These are phyloP conservation scores for Polydrusus cervinus DNA, from an alignment of 2,888 invertebrate genomes.

Conservation along the genomic window DNA sequence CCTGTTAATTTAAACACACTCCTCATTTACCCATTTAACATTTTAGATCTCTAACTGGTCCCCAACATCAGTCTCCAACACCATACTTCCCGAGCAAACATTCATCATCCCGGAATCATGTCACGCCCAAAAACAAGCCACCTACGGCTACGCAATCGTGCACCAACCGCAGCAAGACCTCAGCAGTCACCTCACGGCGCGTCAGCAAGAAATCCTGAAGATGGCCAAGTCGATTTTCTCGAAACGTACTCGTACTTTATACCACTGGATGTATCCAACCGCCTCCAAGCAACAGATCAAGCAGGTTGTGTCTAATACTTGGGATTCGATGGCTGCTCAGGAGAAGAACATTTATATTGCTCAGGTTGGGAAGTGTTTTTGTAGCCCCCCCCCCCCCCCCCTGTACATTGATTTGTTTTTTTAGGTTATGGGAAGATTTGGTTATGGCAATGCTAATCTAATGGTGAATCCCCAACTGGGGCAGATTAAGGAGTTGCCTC, in stretches of 20 bases:
- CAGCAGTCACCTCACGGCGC: slow-evolving; percentile 35
- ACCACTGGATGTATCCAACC: slow-evolving; percentile 72
- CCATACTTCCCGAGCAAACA: not conserved
- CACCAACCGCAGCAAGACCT: slow-evolving; percentile 4
- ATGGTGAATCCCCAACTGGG: slow-evolving; percentile 71
- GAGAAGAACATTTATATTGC: slow-evolving; percentile 72
- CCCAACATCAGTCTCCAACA: not conserved
- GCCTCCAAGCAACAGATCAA: slow-evolving; percentile 70
- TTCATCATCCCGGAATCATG: not conserved
- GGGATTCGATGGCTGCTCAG: slow-evolving; percentile 68
- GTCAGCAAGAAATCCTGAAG: slow-evolving; percentile 67
- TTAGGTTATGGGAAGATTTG: slow-evolving; percentile 40
- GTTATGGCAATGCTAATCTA: slow-evolving; percentile 58
- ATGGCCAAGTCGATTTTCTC: slow-evolving; percentile 71
- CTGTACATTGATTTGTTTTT: not conserved
- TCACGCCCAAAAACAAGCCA: not conserved
- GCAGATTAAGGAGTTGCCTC: slow-evolving; percentile 63
- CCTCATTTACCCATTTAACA: not conserved
- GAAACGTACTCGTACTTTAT: slow-evolving; percentile 71
- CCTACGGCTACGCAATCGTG: slow-evolving; percentile 11
- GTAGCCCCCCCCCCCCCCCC: too few species aligned
- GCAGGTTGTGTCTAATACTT: slow-evolving; percentile 67
- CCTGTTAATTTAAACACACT: not conserved
- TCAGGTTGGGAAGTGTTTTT: slow-evolving; percentile 63
- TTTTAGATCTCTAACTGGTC: not conserved